Evolutionary conservation across 2,888 invertebrate genomes (phyloP), one percentile per base, ranked within the genome.

Genomic region (Glaucopsyche alexis): DNA sequence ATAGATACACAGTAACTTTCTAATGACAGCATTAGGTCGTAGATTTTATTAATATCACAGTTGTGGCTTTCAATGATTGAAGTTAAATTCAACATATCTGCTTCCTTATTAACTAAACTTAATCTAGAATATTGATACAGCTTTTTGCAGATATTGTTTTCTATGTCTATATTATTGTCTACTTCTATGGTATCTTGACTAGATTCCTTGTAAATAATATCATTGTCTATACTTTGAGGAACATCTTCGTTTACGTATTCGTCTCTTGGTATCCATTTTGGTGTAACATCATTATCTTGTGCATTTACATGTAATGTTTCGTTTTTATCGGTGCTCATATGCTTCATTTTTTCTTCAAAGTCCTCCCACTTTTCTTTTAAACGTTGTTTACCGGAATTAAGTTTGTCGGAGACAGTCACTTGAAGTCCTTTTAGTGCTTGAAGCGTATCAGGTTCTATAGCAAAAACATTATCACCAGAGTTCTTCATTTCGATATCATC

Each of bases 321-420:
- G 75, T 82, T 84, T 74, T 87, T 91, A 67, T 91, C 90, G 72
- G 80, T 78, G 49, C 88, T 85, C 1, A 90, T 80, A 78, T 89
- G 84, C 82, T 92, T 93, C 85, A 93, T 89, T 85, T 88, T 91
- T 1, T 84, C 93, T 83, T 93, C 94, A 67, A 94, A 87, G 72
- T 87, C 90, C 38, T 90, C 93, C 93, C 94, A 94, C 82, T 94
- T 94, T 77, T 94, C 93, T 83, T 89, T 94, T 45, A 94, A 82
- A 47, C 89, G 89, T 79, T 92, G 94, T 76, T 93, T 94, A 76
- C 94, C 91, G 8, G 89, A 88, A 77, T 82, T 93, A 7, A 94
- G 81, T 83, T 93, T 94, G 73, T 90, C 94, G 0, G 94, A 89
- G n/a, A 94, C 87, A 40, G 91, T 88, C 1, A 86, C 81, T 69